A percentile compares a stretch with the other conserved stretches of the same genome.
phyloP scores from a whole-genome alignment of 2,797 vertebrate species.

The Chiroxiphia lanceolata region DNA sequence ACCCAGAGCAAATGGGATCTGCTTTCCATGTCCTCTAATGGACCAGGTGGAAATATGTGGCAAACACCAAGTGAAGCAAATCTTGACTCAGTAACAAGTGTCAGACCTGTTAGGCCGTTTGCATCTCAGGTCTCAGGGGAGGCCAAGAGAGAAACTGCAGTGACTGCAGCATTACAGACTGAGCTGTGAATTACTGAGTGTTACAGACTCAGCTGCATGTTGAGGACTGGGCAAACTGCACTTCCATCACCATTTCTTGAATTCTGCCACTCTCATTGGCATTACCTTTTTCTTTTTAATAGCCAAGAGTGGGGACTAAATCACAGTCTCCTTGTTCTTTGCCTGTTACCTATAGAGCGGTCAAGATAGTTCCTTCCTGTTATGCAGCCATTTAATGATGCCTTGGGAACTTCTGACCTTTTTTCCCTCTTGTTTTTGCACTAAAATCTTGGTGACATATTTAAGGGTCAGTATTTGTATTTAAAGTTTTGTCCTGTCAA shows the following conservation, averaged over 20 bases:
- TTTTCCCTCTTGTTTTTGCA: constrained; percentile 10
- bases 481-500: constrained; percentile 16
- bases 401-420: constrained; percentile 3
- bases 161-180: not conserved
- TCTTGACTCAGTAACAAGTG: not conserved
- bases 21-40: not conserved
- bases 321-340: not conserved
- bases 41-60: not conserved
- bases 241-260: not conserved
- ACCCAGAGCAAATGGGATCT: not conserved
- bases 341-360: not conserved
- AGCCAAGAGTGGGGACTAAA: not conserved
- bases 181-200: not conserved
- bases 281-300: not conserved
- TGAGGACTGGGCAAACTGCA: not conserved
- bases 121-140: not conserved
- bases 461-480: constrained; percentile 11
- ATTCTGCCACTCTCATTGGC: not conserved
- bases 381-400: not conserved
- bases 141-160: accelerated
- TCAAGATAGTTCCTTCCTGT: not conserved
- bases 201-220: not conserved
- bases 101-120: not conserved
- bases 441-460: constrained; percentile 1
- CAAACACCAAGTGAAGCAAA: not conserved